Percentiles rank a stretch among this genome's conserved stretches.
These are phyloP conservation scores for Anguilla rostrata DNA, from an alignment of 2,113 vertebrate species.

Conservation along the genomic window DNA sequence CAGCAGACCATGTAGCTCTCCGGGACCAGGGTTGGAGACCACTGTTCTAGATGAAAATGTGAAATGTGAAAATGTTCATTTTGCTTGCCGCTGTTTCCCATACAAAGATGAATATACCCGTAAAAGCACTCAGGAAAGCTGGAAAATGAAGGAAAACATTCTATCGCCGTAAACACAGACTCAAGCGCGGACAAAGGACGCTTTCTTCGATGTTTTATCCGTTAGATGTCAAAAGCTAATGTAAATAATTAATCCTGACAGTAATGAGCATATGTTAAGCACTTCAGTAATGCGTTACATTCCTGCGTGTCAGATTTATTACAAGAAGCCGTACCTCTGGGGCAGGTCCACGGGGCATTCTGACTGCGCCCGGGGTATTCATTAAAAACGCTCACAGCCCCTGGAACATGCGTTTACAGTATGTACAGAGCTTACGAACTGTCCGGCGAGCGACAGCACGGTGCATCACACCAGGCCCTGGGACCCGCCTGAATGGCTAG, in stretches of 20 bases:
- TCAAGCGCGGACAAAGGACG: conserved; percentile 1
- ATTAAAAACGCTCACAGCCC: not conserved
- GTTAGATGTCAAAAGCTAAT: conserved; percentile 11
- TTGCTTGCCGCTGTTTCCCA: conserved; percentile 1
- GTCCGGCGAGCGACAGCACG: not conserved
- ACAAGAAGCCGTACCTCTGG: conserved; percentile 14
- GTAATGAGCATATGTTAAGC: conserved; percentile 48
- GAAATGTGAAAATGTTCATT: not conserved
- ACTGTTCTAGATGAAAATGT: not conserved
- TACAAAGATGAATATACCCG: not conserved
- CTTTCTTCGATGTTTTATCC: conserved; percentile 16
- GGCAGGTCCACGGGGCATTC: conserved; percentile 27
- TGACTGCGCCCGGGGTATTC: conserved; percentile 1
- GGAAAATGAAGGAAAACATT: not conserved
- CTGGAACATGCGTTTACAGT: not conserved
- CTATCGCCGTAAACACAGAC: not conserved
- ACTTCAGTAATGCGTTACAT: not conserved
- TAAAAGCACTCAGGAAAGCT: conserved; percentile 6
- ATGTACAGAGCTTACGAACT: not conserved
- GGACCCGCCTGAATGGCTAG: not conserved
- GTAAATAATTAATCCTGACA: conserved; percentile 27
- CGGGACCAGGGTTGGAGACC: too few relatives aligned
- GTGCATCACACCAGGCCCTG: not conserved
- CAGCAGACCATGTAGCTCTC: too few relatives aligned
- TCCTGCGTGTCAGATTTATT: conserved; percentile 34